Base-by-base conservation (phyloP, 2,113 vertebrate genomes). In the Petrocephalus microphthalmus region DNA sequence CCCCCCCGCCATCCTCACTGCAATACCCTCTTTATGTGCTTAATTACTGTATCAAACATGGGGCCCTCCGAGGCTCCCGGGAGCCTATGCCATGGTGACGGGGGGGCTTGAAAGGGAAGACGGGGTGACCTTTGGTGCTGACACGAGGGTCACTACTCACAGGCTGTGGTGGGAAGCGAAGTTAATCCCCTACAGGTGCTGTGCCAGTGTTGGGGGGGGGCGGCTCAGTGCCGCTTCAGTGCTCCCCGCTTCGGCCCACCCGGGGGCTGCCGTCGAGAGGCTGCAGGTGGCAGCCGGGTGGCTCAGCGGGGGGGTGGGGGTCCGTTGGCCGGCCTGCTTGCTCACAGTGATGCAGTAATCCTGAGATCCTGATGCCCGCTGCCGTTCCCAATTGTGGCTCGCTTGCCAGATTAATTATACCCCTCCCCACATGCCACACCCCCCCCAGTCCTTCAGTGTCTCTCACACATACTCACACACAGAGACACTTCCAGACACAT, bases 151-250 rank as follows among this genome's bases (percentile, higher is more conserved):
- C 53, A 88, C 84, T 2, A 15, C 7, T 25, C 37, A 45, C 33
- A 37, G 88, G 85, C 92, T 91, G 89, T 92, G 25, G 91, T 92
- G 91, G 92, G 92, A 92, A 93, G 91, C 91, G 91, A 84, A 85
- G 87, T 29, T 91, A 92, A 92, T 92, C 90, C 90, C 85, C 87
- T 86, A 88, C 91, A 92, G 92, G 91, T 92, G 91, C 91, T 87
- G 88, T 90, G 85, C 90, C 81, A 89, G 56, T 42, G 25, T 33
- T 6, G n/a, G 52, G 17, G 17, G 47, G 11, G 19, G 78, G 51
- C 89, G 89, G 89, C 89, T 90, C 90, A 90, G 10, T 54, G 54
- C 78, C 5, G 47, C 45, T 19, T 25, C 57, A 42, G 51, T 52
- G 52, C 8, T 29, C 84, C 87, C 81, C 83, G 45, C 74, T 20